Percentiles rank a stretch among this genome's conserved stretches.
These are phyloP conservation scores for Lepidonotus clava DNA, from an alignment of 2,888 invertebrate species.

Conservation along the genomic window DNA sequence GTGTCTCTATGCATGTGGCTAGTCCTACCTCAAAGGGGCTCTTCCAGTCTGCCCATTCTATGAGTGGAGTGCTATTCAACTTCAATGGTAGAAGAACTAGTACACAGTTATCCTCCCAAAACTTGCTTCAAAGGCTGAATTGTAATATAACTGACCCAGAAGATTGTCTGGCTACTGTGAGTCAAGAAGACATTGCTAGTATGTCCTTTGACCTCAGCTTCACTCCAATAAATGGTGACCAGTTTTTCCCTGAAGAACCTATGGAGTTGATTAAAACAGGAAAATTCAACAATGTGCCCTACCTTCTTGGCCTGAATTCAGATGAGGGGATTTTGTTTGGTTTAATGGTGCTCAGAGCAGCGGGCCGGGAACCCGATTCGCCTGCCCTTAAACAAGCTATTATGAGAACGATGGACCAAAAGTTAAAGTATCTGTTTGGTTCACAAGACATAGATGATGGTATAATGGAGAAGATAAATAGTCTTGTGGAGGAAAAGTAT, in stretches of 20 bases:
- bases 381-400: too few relatives aligned
- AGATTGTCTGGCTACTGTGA: too few relatives aligned
- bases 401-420: too few relatives aligned
- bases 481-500: too few relatives aligned
- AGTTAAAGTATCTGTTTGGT: too few relatives aligned
- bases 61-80: background rate
- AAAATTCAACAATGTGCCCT: constrained; percentile 17
- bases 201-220: background rate
- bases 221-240: background rate
- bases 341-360: too few relatives aligned
- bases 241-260: background rate
- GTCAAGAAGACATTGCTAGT: too few relatives aligned
- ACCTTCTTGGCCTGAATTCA: constrained; percentile 5
- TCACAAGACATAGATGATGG: too few relatives aligned
- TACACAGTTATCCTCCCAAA: background rate
- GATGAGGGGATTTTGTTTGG: too few relatives aligned
- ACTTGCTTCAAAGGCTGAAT: background rate
- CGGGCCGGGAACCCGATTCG: too few relatives aligned
- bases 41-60: constrained; percentile 16
- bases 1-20: constrained; percentile 25
- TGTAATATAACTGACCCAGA: too few relatives aligned
- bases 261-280: background rate
- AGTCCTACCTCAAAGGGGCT: constrained; percentile 1
- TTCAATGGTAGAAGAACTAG: background rate
- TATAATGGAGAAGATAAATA: too few relatives aligned